phyloP scores from a whole-genome alignment of 1,140 invertebrate species.

The Doryteuthis pealeii region DNA sequence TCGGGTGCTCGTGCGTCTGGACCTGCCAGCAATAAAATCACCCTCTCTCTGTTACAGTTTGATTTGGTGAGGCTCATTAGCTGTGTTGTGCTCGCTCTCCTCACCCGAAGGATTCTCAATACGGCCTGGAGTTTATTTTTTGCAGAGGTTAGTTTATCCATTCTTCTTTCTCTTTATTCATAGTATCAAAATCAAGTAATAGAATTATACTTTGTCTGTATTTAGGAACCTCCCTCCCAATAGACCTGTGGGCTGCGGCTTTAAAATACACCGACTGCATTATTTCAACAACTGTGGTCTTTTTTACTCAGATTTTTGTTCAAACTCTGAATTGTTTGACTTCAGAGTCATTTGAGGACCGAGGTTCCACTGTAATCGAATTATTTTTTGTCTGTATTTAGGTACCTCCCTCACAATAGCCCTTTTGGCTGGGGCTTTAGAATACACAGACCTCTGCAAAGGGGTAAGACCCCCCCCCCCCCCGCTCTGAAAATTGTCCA shows the following conservation, averaged over 20 bases:
- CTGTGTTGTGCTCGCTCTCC: constrained; percentile 27
- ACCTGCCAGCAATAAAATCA: not conserved
- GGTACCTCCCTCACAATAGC: not conserved
- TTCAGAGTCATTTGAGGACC: too few species aligned
- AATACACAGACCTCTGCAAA: not conserved
- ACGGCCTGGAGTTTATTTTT: constrained; percentile 26
- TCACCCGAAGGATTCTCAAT: constrained; percentile 28
- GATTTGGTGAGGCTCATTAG: constrained; percentile 28
- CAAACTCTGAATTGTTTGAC: too few species aligned
- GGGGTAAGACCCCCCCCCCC: not conserved
- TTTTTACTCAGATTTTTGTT: too few species aligned
- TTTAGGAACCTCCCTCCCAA: not conserved
- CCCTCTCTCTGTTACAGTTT: constrained; percentile 15
- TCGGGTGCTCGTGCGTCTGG: not conserved
- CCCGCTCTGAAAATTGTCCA: too few species aligned
- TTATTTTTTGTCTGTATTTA: not conserved
- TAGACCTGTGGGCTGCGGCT: too few species aligned
- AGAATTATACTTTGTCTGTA: not conserved
- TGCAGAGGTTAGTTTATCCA: constrained; percentile 23
- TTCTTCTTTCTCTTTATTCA: not conserved
- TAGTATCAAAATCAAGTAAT: not conserved
- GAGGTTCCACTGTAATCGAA: not conserved
- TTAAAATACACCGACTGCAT: too few species aligned
- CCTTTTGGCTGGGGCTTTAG: too few species aligned
- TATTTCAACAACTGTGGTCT: too few species aligned